Percentiles rank a stretch among this genome's conserved stretches.
phyloP scores from a whole-genome alignment of 1,140 invertebrate species.

The Aphelinus certus region DNA sequence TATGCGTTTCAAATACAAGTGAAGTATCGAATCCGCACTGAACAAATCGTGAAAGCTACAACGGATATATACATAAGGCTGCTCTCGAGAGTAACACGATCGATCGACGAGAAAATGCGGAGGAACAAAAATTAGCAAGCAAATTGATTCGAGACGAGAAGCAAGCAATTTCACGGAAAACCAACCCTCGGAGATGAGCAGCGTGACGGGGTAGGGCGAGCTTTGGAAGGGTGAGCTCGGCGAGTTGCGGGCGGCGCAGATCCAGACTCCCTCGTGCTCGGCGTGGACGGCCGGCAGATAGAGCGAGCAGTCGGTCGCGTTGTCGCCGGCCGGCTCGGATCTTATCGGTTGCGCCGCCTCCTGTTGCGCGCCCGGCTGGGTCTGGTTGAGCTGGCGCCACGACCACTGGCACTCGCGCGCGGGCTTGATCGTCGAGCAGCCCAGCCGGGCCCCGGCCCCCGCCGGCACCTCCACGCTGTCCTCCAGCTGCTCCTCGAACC shows the following conservation, averaged over 20 bases:
- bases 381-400: conserved; percentile 61
- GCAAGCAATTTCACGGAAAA: too few species aligned
- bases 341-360: conserved; percentile 60
- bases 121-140: too few species aligned
- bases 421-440: conserved; percentile 52
- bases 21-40: too few species aligned
- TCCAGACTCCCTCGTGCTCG: conserved; percentile 64
- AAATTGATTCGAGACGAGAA: too few species aligned
- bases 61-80: too few species aligned
- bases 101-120: too few species aligned
- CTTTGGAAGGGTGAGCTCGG: conserved; percentile 54
- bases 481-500: conserved; percentile 47
- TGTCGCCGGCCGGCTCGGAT: conserved; percentile 59
- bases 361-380: conserved; percentile 44
- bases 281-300: conserved; percentile 57
- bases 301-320: conserved; percentile 60
- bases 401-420: conserved; percentile 63
- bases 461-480: conserved; percentile 53
- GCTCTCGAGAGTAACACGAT: too few species aligned
- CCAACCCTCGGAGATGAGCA: conserved; percentile 60
- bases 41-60: too few species aligned
- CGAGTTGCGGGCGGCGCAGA: conserved; percentile 56
- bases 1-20: too few species aligned
- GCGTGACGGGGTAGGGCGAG: conserved; percentile 48
- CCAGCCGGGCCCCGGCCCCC: conserved; percentile 57